Base-by-base conservation (phyloP, 2,797 vertebrate species). In the Falco rusticolus region DNA sequence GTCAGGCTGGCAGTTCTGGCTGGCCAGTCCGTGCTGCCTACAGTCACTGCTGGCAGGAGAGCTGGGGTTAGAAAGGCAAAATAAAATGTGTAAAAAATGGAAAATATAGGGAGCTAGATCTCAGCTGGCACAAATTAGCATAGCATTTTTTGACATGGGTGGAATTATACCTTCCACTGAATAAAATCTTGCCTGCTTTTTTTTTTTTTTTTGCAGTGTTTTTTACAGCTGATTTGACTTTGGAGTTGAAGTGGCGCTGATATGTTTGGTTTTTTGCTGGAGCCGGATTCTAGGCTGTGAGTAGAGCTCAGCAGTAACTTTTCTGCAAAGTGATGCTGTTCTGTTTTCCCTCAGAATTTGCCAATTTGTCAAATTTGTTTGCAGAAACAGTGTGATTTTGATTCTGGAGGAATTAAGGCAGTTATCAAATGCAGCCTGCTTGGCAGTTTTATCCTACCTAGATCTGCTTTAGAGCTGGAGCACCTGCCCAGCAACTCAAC, bases 291-390 rank as follows among this genome's bases (percentile, higher is more conserved):
- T 16, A 22, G 72, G 5, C 66, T 64, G 78, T 9, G 53, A 51
- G 3, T 1, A 5, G 33, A 92, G 93, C 79, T 72, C 8, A 29
- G 66, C 51, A 26, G 71, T 24, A 41, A 83, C 91, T 76, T 21
- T 53, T 33, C 59, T 47, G 13, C 39, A 17, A 9, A 84, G 78
- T 3, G 13, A 17, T 10, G 43, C 91, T 26, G 64, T 77, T 93
- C 77, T 94, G 78, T 70, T 96, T 90, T 56, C 59, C 51, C 70
- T 89, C 51, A 3, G 74, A 79, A 90, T 87, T 8, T 60, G 78
- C 95, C 92, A 63, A 41, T 83, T 89, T 83, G 81, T 63, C 89
- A 60, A 10, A 96, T 90, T 34, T 93, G 84, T 85, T 93, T 87
- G 84, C 74, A 89, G 94, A 82, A 74, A 75, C 89, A 59, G 84